Base-by-base conservation (phyloP, 2,888 invertebrate species). In the Dryocosmus kuriphilus region DNA sequence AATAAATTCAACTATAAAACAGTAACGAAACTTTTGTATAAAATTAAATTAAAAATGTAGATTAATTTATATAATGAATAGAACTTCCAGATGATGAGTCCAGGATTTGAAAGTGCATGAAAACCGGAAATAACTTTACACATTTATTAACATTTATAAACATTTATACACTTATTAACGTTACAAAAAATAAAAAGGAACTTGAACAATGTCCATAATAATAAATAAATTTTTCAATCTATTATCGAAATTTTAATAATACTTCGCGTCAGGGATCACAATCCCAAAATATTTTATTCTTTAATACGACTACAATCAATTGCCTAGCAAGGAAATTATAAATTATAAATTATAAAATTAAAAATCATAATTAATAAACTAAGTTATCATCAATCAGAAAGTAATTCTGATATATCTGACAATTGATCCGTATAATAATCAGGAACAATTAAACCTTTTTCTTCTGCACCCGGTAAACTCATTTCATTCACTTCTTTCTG, bases 401-500 rank as follows among this genome's bases (percentile, higher is more conserved):
- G 38, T 46, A 81, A 57, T 65, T 75, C n/a, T 16, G 79, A 35
- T 32, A 81, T 4, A 80, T 92, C 92, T 5, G 90, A 91, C 7
- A 93, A 85, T 65, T 88, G 86, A n/a, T 91, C 86, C 2, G 91
- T 84, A 78, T 91, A 92, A 81, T 87, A 92, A 78, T 92, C 90
- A 1, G 93, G 93, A 60, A 92, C 85, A 19, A 91, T 86, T 3
- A 86, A 79, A 63, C 85, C 79, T 16, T 88, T 85, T 16, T 46
- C 76, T 32, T 22, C 75, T 5, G 62, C 67, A 51, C 88, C 84
- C 81, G 46, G 30, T 24, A 46, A 30, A 51, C 92, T 92, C 93
- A 94, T 94, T 30, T 89, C 84, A 27, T 91, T 87, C 0, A 95
- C 93, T 84, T 96, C 94, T 19, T 92, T 91, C 60, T 94, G 83